phyloP scores from a whole-genome alignment of 2,797 vertebrate species.

The Sebastiscus tertius region DNA sequence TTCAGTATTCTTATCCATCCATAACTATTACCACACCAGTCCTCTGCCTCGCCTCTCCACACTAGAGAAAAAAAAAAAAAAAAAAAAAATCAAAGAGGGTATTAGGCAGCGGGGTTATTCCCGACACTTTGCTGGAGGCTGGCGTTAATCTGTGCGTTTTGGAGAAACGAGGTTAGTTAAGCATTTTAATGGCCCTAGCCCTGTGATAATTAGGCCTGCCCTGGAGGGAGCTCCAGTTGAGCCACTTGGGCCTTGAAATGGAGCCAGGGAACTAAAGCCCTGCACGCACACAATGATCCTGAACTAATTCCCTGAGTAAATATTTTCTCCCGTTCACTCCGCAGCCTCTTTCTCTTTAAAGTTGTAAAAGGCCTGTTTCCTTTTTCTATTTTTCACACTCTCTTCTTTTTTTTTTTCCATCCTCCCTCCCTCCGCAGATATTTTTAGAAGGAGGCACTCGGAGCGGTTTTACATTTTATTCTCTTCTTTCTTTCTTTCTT shows the following conservation, averaged over 20 bases:
- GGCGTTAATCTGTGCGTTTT: conserved; percentile 96
- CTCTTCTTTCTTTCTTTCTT: conserved; percentile 22
- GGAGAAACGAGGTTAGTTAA: conserved; percentile 98
- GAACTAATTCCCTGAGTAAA: conserved; percentile 99
- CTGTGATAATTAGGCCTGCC: conserved; percentile 99
- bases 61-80: conserved; percentile 65
- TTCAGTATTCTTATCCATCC: conserved; percentile 61
- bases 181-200: conserved; percentile 99
- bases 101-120: conserved; percentile 96
- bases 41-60: conserved; percentile 74
- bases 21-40: conserved; percentile 65
- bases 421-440: conserved; percentile 61
- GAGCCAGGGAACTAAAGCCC: conserved; percentile 96
- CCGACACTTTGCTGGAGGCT: conserved; percentile 91
- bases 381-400: conserved; percentile 57
- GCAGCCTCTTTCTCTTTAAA: conserved; percentile 95
- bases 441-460: conserved; percentile 67
- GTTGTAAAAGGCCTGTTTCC: conserved; percentile 82
- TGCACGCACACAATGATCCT: conserved; percentile 94
- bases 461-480: conserved; percentile 56
- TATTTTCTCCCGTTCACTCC: conserved; percentile 97
- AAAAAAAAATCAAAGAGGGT: conserved; percentile 93
- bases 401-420: conserved; percentile 14
- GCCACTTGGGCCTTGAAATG: conserved; percentile 98
- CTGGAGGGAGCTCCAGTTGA: conserved; percentile 94